A percentile compares a stretch with the other conserved stretches of the same genome.
Conservation (phyloP, 2,797 vertebrate genomes). For the Vespertilio murinus region DNA sequence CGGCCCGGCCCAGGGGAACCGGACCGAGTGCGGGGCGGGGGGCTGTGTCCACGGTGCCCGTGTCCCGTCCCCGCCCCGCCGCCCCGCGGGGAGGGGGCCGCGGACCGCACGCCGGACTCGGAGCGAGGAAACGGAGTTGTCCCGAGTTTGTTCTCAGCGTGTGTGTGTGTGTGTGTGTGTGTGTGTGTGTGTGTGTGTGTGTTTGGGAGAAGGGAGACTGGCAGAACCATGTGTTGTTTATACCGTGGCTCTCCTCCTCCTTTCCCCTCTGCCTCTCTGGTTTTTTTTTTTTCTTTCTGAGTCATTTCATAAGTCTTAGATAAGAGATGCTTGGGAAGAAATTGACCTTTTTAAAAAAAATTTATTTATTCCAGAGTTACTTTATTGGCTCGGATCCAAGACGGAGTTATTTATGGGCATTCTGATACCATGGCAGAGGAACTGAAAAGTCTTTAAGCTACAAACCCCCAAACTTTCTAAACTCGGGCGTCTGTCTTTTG, state of each 20-base stretch:
- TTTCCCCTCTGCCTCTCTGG: background rate
- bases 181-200: background rate
- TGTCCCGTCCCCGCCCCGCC: background rate
- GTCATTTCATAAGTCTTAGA: background rate
- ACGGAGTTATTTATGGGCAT: constrained; percentile 68
- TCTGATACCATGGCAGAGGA: background rate
- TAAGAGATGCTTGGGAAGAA: constrained; percentile 68
- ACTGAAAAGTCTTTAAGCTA: background rate
- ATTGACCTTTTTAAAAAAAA: constrained; percentile 74
- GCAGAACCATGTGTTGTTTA: background rate
- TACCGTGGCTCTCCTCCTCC: background rate
- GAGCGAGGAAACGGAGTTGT: background rate
- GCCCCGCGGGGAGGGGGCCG: background rate
- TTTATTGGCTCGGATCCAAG: constrained; percentile 51
- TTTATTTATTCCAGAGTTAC: constrained; percentile 33
- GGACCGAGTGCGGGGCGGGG: background rate
- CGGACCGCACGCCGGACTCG: background rate
- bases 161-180: background rate
- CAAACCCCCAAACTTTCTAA: background rate
- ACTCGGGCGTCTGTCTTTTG: background rate
- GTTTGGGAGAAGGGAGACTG: background rate
- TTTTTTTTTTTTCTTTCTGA: constrained; percentile 43
- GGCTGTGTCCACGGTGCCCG: background rate
- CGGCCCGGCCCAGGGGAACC: background rate
- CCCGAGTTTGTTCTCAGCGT: background rate